Percentiles rank a stretch among this genome's conserved stretches.
Evolutionary conservation across 2,797 vertebrate species (phyloP).

Genomic region (Melanotaenia parkinsoni): DNA sequence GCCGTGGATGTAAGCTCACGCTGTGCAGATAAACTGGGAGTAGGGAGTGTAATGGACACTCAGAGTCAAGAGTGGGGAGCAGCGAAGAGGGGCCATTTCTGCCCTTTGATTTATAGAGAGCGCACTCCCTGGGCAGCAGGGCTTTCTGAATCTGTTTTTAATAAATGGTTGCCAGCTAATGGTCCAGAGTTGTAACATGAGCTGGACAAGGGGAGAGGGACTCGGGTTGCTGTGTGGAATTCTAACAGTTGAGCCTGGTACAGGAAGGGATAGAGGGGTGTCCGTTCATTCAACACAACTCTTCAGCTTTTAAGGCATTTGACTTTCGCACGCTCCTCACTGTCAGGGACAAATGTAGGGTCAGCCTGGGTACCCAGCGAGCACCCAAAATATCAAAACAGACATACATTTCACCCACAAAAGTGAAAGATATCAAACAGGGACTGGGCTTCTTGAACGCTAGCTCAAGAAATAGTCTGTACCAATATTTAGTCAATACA

Average conservation of each 20-base stretch:
- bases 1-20: slow-evolving; percentile 19
- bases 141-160: slow-evolving; percentile 79
- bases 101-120: slow-evolving; percentile 70
- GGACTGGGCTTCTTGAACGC: too few species aligned
- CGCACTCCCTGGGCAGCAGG: slow-evolving; percentile 56
- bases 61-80: background rate
- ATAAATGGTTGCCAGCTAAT: slow-evolving; percentile 81
- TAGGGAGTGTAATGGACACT: slow-evolving; percentile 54
- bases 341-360: slow-evolving; percentile 23
- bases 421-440: background rate
- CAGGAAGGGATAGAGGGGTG: slow-evolving; percentile 50
- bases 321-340: slow-evolving; percentile 13
- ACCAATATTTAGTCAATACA: too few species aligned
- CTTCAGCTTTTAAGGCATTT: slow-evolving; percentile 41
- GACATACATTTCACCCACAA: background rate
- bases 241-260: slow-evolving; percentile 74
- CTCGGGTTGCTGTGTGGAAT: slow-evolving; percentile 84
- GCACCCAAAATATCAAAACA: background rate
- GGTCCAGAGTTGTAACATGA: slow-evolving; percentile 83
- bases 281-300: slow-evolving; percentile 25
- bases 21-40: slow-evolving; percentile 51
- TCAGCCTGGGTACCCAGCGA: background rate
- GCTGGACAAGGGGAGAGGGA: slow-evolving; percentile 59
- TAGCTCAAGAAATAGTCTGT: too few species aligned
- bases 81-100: slow-evolving; percentile 50